Base-by-base conservation (phyloP, 2,888 invertebrate species). In the Ectemnius continuus region DNA sequence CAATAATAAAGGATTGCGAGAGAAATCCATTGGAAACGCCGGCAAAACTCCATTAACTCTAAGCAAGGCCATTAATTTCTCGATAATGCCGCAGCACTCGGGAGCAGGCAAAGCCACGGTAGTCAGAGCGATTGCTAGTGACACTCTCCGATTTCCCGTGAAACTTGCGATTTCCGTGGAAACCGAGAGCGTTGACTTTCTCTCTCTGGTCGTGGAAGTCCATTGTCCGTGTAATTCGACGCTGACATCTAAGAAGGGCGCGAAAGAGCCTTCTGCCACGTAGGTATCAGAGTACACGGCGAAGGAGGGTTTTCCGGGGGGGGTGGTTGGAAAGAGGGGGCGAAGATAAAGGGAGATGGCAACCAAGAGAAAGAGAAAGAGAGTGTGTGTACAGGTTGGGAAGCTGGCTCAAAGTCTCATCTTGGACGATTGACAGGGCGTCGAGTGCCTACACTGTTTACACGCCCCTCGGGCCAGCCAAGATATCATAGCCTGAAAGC, bases 371-470 rank as follows among this genome's bases (percentile, higher is more conserved):
- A 46, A 67, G 16, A 47, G 13, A 36, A 18, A 36, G 14, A 58
- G 26, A 56, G 52, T 61, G 23, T 13, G n/a, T 4, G 59, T 61
- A 62, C 13, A 57, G 69, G 46, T 48, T 63, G 14, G 23, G 66
- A 70, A 36, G 2, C 36, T 5, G 66, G 66, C 62, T n/a, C 61
- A 18, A 68, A 79, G 76, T 79, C 75, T 66, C 76, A 56, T 76
- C 72, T 68, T 48, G 65, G 74, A 67, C 85, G 86, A 88, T 88
- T 87, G 89, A 88, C 87, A 81, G 81, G 80, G 76, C 80, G 83
- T 81, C 83, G 85, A 88, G 85, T 81, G 80, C 81, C 81, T 83
- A 74, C 79, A 80, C 81, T 89, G 89, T 89, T 89, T 88, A 89
- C 88, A 88, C 82, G 85, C 79, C 87, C 87, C 86, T 78, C 68